phyloP scores from a whole-genome alignment of 2,113 vertebrate genomes.

The Nymphicus hollandicus region DNA sequence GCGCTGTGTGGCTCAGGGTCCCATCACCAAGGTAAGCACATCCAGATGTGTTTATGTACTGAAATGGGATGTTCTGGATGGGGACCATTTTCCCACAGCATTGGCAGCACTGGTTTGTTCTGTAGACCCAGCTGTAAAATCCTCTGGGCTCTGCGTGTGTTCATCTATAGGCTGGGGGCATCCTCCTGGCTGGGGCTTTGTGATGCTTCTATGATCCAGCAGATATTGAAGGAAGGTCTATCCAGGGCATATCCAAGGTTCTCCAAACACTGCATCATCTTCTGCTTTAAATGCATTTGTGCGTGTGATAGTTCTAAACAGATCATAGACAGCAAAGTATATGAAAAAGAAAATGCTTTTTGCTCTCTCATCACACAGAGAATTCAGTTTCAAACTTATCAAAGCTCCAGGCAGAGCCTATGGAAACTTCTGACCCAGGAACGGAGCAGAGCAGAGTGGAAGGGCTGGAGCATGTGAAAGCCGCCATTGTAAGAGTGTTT shows the following conservation, averaged over 20 bases:
- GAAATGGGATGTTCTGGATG: background rate
- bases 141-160: background rate
- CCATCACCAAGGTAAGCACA: background rate
- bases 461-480: background rate
- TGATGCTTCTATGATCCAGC: background rate
- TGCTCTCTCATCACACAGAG: background rate
- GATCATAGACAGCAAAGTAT: background rate
- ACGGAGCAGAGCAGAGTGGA: background rate
- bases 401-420: background rate
- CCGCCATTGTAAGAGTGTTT: background rate
- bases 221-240: background rate
- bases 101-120: background rate
- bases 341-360: background rate
- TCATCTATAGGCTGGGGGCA: background rate
- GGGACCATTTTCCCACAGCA: background rate
- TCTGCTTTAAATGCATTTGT: background rate
- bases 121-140: background rate
- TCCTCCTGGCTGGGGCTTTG: background rate
- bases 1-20: background rate
- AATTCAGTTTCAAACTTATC: background rate
- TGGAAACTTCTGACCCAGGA: background rate
- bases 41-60: background rate
- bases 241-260: background rate
- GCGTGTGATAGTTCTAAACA: background rate
- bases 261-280: background rate